These are phyloP conservation scores for Phoebastria nigripes DNA, from an alignment of 2,797 vertebrate genomes.

Conservation along the genomic window DNA sequence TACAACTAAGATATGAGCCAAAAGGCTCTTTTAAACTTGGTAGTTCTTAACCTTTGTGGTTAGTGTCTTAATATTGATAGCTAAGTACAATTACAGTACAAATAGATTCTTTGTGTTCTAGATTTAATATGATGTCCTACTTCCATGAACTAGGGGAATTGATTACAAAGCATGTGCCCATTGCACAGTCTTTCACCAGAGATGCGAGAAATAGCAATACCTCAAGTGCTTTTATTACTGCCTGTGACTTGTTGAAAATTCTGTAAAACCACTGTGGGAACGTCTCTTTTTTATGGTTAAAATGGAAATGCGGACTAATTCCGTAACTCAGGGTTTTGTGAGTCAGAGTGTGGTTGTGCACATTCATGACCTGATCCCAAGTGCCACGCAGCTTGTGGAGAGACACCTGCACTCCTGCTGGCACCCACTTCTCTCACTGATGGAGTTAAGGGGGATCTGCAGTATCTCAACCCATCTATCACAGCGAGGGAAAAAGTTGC, in stretches of 20 bases:
- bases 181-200: background rate
- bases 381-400: background rate
- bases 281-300: accelerated
- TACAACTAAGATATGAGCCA: background rate
- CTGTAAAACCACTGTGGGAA: background rate
- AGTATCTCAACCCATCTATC: background rate
- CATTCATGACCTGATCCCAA: background rate
- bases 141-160: background rate
- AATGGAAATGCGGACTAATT: background rate
- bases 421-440: background rate
- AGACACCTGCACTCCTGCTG: background rate
- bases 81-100: background rate
- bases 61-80: background rate
- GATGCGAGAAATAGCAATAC: background rate
- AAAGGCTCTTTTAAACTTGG: background rate
- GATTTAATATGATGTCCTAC: background rate
- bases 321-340: background rate
- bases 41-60: background rate
- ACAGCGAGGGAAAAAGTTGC: background rate
- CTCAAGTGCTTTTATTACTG: background rate
- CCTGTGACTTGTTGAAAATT: background rate
- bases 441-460: background rate
- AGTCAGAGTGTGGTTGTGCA: background rate
- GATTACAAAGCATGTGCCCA: background rate
- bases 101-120: background rate